A percentile compares a stretch with the other conserved stretches of the same genome.
Conservation (phyloP, 1,140 invertebrate species). For the Drosophila nikananu region DNA sequence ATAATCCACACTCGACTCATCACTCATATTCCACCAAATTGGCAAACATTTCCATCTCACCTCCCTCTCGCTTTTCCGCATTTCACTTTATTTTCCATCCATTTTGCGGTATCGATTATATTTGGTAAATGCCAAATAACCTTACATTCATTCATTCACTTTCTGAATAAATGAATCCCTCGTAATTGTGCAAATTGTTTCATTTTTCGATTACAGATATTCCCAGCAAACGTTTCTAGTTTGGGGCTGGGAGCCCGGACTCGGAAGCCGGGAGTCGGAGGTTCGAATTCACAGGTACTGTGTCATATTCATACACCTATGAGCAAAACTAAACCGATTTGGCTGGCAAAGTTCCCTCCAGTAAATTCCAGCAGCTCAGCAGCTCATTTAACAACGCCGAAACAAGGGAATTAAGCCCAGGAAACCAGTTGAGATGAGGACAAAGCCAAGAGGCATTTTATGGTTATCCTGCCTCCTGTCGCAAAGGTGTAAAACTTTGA, state of each 20-base stretch:
- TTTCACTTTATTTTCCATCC: background rate
- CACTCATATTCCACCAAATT: slow-evolving; percentile 3
- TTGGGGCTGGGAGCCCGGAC: background rate
- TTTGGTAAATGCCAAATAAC: background rate
- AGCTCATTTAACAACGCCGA: slow-evolving; percentile 41
- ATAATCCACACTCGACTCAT: slow-evolving; percentile 12
- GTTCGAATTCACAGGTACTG: background rate
- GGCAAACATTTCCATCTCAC: background rate
- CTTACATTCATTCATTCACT: background rate
- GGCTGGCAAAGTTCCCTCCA: background rate
- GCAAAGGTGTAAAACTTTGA: no score
- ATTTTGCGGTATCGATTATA: slow-evolving; percentile 9
- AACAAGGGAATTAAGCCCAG: slow-evolving; percentile 33
- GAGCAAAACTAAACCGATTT: slow-evolving; percentile 19
- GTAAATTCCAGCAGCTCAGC: slow-evolving; percentile 29
- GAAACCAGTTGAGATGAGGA: no score
- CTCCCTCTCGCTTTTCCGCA: no score
- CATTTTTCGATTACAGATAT: slow-evolving; percentile 29
- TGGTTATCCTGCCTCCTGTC: no score
- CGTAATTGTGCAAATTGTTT: no score
- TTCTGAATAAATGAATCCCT: slow-evolving; percentile 23
- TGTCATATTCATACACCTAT: background rate
- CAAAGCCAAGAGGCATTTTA: no score
- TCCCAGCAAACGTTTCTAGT: background rate
- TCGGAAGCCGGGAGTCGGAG: background rate